phyloP scores from a whole-genome alignment of 2,797 vertebrate species.

The Peromyscus nudipes region DNA sequence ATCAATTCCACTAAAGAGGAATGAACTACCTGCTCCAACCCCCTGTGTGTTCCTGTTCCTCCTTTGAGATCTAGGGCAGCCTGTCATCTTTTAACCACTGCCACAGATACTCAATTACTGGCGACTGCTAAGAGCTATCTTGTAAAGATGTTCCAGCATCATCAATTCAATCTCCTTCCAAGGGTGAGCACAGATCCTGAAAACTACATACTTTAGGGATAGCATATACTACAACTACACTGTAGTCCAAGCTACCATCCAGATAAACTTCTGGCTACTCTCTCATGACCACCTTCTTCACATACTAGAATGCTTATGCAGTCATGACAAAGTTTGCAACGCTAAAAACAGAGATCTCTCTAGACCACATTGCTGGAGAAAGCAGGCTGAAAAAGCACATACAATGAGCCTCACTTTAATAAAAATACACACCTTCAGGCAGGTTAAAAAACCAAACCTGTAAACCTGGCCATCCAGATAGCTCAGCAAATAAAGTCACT shows the following conservation, averaged over 20 bases:
- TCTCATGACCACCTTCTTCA: neutral
- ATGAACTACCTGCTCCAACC: neutral
- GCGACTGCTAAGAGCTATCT: neutral
- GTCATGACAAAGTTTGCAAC: neutral
- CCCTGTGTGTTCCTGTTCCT: neutral
- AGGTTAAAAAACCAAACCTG: slow-evolving; percentile 41
- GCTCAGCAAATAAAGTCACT: neutral
- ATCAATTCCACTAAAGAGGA: slow-evolving; percentile 7
- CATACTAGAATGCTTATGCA: neutral
- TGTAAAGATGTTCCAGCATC: neutral
- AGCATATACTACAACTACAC: neutral
- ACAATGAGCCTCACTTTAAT: slow-evolving; percentile 30
- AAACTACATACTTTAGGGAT: slow-evolving; percentile 22
- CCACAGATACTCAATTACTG: slow-evolving; percentile 27
- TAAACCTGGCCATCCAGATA: neutral
- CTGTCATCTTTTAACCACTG: neutral
- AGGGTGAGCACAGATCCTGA: neutral
- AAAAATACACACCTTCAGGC: neutral
- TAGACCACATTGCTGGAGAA: neutral
- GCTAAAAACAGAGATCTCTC: neutral
- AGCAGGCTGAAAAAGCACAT: slow-evolving; percentile 26
- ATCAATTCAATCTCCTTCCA: slow-evolving; percentile 24
- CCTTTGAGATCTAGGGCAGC: slow-evolving; percentile 17
- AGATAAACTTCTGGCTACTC: slow-evolving; percentile 1
- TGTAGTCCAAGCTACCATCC: neutral